Percentiles rank a stretch among this genome's conserved stretches.
These are phyloP conservation scores for Drosophila limbata DNA, from an alignment of 2,888 invertebrate species.

Conservation along the genomic window DNA sequence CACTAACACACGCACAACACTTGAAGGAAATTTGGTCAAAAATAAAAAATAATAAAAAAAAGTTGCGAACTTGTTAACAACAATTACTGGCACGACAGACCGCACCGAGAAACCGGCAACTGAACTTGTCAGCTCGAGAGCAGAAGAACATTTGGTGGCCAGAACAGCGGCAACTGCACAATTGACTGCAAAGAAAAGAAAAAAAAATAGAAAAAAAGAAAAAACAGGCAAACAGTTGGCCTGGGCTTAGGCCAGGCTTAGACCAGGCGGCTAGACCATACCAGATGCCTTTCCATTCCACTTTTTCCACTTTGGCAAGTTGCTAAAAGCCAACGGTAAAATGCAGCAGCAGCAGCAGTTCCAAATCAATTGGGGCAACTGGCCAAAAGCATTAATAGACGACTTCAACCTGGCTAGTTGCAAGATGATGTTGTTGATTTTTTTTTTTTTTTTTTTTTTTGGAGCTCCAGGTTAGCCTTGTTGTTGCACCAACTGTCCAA, in stretches of 20 bases:
- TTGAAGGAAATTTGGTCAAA: neutral
- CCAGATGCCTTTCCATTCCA: conserved; percentile 75
- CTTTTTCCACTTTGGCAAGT: conserved; percentile 68
- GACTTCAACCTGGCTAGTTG: conserved; percentile 10
- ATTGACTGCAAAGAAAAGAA: conserved; percentile 8
- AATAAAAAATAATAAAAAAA: neutral
- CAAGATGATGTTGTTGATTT: conserved; percentile 23
- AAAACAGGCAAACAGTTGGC: neutral
- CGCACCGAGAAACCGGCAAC: conserved; percentile 31
- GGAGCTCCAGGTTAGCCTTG: neutral
- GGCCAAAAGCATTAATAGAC: conserved; percentile 22
- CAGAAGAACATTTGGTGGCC: conserved; percentile 73
- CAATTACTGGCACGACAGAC: neutral
- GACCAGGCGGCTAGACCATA: conserved; percentile 20
- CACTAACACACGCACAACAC: conserved; percentile 13
- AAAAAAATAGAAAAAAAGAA: neutral
- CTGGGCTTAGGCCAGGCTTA: conserved; percentile 17
- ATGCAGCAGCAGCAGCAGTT: conserved; percentile 19
- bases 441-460: no score
- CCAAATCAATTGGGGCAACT: conserved; percentile 50
- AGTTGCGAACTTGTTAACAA: neutral
- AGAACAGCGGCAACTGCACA: conserved; percentile 8
- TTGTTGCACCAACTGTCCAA: neutral
- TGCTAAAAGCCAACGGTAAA: conserved; percentile 62
- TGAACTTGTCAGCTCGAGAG: conserved; percentile 73